These are phyloP conservation scores for Molanna angustata DNA, from an alignment of 2,888 invertebrate species.

Conservation along the genomic window DNA sequence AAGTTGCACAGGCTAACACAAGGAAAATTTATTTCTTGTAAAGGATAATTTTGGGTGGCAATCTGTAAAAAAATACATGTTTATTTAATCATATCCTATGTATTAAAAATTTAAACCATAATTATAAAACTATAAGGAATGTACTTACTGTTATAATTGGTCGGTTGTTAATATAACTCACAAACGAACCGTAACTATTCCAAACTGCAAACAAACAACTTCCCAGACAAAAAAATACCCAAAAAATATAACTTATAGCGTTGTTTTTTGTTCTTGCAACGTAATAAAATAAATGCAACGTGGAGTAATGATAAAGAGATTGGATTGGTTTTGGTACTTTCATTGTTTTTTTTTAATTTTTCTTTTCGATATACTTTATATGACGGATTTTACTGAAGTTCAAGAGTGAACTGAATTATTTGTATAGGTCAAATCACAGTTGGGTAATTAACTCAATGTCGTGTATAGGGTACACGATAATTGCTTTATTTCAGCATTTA, in stretches of 20 bases:
- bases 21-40: constrained; percentile 28
- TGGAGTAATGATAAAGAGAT: neutral
- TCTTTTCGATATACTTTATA: neutral
- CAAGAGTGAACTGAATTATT: too few relatives aligned
- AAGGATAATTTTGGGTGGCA: constrained; percentile 25
- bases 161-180: constrained; percentile 1
- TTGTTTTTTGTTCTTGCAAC: neutral
- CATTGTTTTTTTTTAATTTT: too few relatives aligned
- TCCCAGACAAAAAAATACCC: neutral
- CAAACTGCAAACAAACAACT: constrained; percentile 6
- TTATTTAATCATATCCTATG: neutral
- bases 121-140: neutral
- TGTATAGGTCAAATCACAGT: too few relatives aligned
- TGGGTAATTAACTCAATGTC: too few relatives aligned
- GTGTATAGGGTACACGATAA: too few relatives aligned
- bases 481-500: too few relatives aligned
- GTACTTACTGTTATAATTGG: constrained; percentile 11
- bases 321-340: too few relatives aligned
- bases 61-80: constrained; percentile 17
- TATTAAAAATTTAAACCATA: neutral
- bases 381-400: too few relatives aligned
- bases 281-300: constrained; percentile 11
- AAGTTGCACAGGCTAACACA: constrained; percentile 18
- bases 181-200: neutral
- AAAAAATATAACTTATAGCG: constrained; percentile 4